phyloP scores from a whole-genome alignment of 2,888 invertebrate genomes.

The Scrobipalpa costella region DNA sequence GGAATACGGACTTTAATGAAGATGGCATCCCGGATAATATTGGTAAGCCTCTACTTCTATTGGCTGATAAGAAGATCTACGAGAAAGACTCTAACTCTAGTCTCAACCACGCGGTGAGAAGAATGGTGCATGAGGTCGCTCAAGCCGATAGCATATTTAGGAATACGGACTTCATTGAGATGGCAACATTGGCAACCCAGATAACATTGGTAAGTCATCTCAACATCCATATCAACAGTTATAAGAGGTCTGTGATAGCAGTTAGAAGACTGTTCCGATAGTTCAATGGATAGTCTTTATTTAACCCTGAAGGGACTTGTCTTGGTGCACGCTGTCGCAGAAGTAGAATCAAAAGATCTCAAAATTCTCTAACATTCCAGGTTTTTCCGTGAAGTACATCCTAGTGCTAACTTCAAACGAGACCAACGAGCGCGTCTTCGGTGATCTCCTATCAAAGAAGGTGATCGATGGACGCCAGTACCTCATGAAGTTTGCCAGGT shows the following conservation, averaged over 20 bases:
- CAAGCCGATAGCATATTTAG: constrained; percentile 79
- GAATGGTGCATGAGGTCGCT: constrained; percentile 74
- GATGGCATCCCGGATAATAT: constrained; percentile 79
- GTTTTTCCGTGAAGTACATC: constrained; percentile 76
- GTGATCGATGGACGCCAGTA: constrained; percentile 65
- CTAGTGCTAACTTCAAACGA: constrained; percentile 66
- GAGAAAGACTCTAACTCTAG: constrained; percentile 70
- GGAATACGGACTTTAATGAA: constrained; percentile 78
- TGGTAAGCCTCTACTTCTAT: constrained; percentile 64
- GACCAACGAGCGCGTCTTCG: constrained; percentile 67
- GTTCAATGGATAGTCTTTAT: no score
- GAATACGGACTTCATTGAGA: constrained; percentile 78
- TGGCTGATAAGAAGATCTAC: constrained; percentile 75
- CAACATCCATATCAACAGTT: no score
- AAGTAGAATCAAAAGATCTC: no score
- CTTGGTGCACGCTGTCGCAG: no score
- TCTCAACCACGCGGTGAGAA: constrained; percentile 63
- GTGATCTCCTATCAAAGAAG: constrained; percentile 47
- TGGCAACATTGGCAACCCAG: no score
- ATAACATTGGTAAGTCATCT: neutral
- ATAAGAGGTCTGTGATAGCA: no score
- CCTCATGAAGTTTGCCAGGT: constrained; percentile 66
- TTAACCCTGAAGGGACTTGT: no score
- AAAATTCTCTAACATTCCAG: constrained; percentile 41
- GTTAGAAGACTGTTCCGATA: no score